A percentile compares a stretch with the other conserved stretches of the same genome.
Conservation (phyloP, 1,140 invertebrate genomes). For the Sitophilus oryzae region DNA sequence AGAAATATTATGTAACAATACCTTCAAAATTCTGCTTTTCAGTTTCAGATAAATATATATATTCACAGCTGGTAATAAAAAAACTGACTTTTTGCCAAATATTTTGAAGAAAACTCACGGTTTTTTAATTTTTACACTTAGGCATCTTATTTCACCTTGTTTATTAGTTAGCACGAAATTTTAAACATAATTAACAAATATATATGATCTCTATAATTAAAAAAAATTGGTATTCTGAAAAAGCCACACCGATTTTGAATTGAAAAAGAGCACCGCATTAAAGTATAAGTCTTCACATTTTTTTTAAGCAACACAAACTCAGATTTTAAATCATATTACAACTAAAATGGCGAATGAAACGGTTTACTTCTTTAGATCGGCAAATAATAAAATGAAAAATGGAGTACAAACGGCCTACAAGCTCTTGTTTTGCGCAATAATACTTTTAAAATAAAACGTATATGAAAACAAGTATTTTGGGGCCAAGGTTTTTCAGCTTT, state of each 20-base stretch:
- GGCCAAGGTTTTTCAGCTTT: conserved; percentile 21
- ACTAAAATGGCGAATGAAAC: no score
- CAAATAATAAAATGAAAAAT: no score
- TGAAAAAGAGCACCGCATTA: no score
- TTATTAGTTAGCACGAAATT: no score
- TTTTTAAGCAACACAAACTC: no score
- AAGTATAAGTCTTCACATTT: no score
- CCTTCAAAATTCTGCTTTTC: conserved; percentile 14
- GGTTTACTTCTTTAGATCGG: no score
- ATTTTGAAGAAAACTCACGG: conserved; percentile 6
- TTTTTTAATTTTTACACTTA: background rate
- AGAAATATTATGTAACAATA: conserved; percentile 24
- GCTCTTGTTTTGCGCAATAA: conserved; percentile 14
- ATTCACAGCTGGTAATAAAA: conserved; percentile 24
- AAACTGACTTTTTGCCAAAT: conserved; percentile 22
- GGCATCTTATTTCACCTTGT: conserved; percentile 2
- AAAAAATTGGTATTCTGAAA: no score
- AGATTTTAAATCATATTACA: no score
- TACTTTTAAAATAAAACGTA: conserved; percentile 16
- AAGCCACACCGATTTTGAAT: no score
- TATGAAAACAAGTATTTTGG: conserved; percentile 19
- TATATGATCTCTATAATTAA: no score
- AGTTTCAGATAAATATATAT: conserved; percentile 23
- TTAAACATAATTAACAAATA: no score
- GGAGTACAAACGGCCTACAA: conserved; percentile 1